Conservation (phyloP, 2,888 invertebrate species). For the Drosophila antonietae region DNA sequence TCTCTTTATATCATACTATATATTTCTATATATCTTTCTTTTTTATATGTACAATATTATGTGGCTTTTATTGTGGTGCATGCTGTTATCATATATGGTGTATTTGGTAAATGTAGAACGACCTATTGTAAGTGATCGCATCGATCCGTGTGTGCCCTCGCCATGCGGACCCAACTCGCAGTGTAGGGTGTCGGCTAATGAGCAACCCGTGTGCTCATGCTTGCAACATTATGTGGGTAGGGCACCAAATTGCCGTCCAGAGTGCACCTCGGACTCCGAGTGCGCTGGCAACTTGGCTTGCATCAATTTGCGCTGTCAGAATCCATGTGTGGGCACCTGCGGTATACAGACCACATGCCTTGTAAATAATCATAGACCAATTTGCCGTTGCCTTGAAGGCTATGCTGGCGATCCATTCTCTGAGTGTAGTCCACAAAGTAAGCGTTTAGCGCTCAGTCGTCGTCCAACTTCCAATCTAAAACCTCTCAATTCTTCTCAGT, state of each 20-base stretch:
- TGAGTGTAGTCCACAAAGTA: constrained; percentile 88
- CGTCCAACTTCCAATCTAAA: constrained; percentile 15
- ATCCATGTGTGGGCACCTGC: constrained; percentile 94
- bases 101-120: constrained; percentile 71
- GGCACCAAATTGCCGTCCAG: constrained; percentile 93
- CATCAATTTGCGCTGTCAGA: constrained; percentile 91
- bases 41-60: constrained; percentile 67
- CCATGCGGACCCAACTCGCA: constrained; percentile 94
- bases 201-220: constrained; percentile 92
- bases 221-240: constrained; percentile 91
- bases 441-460: constrained; percentile 67
- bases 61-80: constrained; percentile 73
- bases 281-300: constrained; percentile 94
- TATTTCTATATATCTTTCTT: constrained; percentile 45
- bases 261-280: constrained; percentile 93
- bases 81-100: constrained; percentile 66
- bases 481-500: constrained; percentile 57
- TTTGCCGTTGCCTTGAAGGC: constrained; percentile 92
- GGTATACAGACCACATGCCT: constrained; percentile 91
- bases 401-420: constrained; percentile 94
- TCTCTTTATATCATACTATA: constrained; percentile 23
- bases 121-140: constrained; percentile 79
- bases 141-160: constrained; percentile 92
- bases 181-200: constrained; percentile 89
- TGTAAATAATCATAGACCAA: constrained; percentile 93